phyloP scores from a whole-genome alignment of 1,140 invertebrate genomes.

The Mya arenaria region DNA sequence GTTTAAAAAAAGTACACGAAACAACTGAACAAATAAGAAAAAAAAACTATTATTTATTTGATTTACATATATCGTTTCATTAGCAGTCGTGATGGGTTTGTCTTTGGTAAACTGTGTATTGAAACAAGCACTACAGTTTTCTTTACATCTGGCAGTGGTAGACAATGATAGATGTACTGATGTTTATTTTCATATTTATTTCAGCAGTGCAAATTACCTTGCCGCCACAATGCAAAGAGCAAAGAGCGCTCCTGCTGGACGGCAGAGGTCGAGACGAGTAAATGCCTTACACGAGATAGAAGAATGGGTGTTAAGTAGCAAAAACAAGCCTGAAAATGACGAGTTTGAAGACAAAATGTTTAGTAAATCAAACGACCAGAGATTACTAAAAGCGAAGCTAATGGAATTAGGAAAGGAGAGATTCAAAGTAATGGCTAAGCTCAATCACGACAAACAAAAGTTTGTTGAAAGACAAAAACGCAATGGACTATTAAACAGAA shows the following conservation, averaged over 20 bases:
- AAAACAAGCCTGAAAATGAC: slow-evolving; percentile 34
- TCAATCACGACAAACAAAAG: slow-evolving; percentile 34
- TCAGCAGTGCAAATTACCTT: no score
- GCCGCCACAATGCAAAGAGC: no score
- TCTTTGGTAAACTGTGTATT: no score
- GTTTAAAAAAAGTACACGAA: no score
- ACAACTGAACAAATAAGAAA: no score
- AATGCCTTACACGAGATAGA: slow-evolving; percentile 41
- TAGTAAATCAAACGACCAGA: slow-evolving; percentile 40
- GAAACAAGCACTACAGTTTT: no score
- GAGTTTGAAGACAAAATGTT: slow-evolving; percentile 12
- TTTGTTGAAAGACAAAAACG: slow-evolving; percentile 46
- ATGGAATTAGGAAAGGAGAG: slow-evolving; percentile 53
- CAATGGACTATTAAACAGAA: slow-evolving; percentile 6
- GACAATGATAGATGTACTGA: no score
- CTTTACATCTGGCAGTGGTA: no score
- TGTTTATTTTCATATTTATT: no score
- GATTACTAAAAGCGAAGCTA: slow-evolving; percentile 19
- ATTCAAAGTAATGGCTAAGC: slow-evolving; percentile 36
- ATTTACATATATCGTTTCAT: no score
- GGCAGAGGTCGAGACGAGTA: slow-evolving; percentile 13
- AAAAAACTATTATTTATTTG: no score
- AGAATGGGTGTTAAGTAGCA: slow-evolving; percentile 42
- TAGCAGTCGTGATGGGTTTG: no score
- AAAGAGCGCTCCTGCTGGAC: slow-evolving; percentile 29